phyloP scores from a whole-genome alignment of 2,113 vertebrate genomes.

The Engraulis encrasicolus region DNA sequence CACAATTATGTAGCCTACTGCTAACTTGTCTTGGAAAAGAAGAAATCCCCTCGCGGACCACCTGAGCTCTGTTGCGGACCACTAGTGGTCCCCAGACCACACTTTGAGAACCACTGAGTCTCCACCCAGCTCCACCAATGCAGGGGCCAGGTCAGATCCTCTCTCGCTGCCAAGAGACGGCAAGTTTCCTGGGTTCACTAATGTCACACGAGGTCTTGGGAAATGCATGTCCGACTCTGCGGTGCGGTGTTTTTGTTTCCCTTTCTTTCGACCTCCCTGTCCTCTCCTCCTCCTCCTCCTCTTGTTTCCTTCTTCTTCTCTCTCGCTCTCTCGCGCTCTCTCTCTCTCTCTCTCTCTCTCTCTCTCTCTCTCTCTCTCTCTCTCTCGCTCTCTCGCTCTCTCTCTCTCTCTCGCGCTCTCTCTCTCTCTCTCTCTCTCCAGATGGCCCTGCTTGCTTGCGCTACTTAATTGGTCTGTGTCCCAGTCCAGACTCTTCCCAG shows the following conservation, averaged over 20 bases:
- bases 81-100: too few relatives aligned
- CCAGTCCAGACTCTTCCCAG: background rate
- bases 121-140: too few relatives aligned
- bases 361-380: background rate
- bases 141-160: background rate
- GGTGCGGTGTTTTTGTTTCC: background rate
- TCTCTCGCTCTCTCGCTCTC: too few relatives aligned
- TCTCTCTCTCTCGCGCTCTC: background rate
- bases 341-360: background rate
- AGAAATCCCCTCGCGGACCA: too few relatives aligned
- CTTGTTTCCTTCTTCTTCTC: background rate
- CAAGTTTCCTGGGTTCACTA: background rate
- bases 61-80: too few relatives aligned
- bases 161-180: background rate
- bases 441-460: conserved; percentile 23
- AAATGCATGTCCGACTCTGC: background rate
- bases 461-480: conserved; percentile 22
- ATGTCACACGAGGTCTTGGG: conserved; percentile 8
- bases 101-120: too few relatives aligned
- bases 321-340: too few relatives aligned
- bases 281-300: background rate
- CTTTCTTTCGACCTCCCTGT: background rate
- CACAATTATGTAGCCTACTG: too few relatives aligned
- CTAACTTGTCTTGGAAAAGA: too few relatives aligned
- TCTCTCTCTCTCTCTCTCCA: background rate